Conservation (phyloP, 1,140 invertebrate species). For the Mizuhopecten yessoensis region DNA sequence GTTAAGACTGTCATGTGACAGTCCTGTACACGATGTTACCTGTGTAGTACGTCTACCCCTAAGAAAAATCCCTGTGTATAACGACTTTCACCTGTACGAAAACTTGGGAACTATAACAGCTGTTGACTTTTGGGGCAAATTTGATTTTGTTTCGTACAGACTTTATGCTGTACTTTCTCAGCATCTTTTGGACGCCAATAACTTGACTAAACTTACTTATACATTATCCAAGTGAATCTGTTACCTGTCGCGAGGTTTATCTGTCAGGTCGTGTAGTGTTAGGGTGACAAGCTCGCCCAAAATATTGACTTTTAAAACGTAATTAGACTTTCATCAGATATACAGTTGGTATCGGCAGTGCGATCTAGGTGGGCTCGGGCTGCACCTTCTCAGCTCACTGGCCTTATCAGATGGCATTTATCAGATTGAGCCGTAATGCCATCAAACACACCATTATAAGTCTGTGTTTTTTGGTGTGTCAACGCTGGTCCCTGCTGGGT, state of each 20-base stretch:
- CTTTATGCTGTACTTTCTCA: neutral
- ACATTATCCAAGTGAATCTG: neutral
- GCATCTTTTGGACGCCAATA: neutral
- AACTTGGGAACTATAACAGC: too few species aligned
- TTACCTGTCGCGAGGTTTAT: neutral
- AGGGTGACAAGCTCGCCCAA: slow-evolving; percentile 22
- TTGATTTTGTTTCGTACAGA: too few species aligned
- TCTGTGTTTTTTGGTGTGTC: neutral
- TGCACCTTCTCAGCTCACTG: neutral
- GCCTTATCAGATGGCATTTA: neutral
- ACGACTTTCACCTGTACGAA: too few species aligned
- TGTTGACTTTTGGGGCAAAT: too few species aligned
- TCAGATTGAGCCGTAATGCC: neutral
- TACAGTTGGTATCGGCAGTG: neutral
- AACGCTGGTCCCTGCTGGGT: neutral
- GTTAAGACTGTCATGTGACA: too few species aligned
- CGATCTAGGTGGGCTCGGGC: neutral
- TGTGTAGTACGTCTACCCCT: too few species aligned
- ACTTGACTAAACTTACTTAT: neutral
- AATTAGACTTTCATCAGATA: slow-evolving; percentile 10
- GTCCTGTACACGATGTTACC: too few species aligned
- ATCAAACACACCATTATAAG: neutral
- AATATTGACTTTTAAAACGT: slow-evolving; percentile 40
- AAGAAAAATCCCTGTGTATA: too few species aligned
- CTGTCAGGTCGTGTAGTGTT: neutral